Conservation (phyloP, 1,140 invertebrate species). For the Harpegnathos saltator region DNA sequence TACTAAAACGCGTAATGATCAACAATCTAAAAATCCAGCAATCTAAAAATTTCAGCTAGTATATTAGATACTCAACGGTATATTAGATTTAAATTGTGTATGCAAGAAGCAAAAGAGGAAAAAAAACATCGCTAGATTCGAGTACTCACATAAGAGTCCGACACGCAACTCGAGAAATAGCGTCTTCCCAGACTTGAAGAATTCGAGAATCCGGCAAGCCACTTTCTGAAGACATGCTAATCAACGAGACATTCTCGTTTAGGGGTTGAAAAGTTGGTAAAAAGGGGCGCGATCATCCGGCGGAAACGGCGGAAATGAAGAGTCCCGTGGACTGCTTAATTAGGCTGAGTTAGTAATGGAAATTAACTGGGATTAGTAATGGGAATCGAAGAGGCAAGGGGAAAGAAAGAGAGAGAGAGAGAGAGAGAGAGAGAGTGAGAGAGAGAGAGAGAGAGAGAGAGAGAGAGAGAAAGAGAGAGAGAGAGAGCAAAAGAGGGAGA, state of each 20-base stretch:
- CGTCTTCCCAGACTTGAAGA: neutral
- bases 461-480: too few species aligned
- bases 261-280: constrained; percentile 21
- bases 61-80: too few species aligned
- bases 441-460: too few species aligned
- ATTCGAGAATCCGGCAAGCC: neutral
- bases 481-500: too few species aligned
- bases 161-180: neutral
- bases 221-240: constrained; percentile 13
- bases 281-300: constrained; percentile 8
- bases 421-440: too few species aligned
- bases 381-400: constrained; percentile 47
- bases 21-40: neutral
- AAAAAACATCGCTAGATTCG: neutral
- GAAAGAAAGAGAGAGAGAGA: too few species aligned
- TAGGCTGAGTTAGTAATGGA: constrained; percentile 45
- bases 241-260: constrained; percentile 4
- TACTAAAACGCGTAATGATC: too few species aligned
- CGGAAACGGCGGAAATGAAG: constrained; percentile 20
- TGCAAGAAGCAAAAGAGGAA: too few species aligned
- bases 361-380: constrained; percentile 71
- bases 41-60: neutral
- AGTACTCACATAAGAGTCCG: neutral
- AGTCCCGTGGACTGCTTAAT: constrained; percentile 37
- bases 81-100: neutral